phyloP scores from a whole-genome alignment of 2,113 vertebrate genomes.

The Odocoileus hemionus region DNA sequence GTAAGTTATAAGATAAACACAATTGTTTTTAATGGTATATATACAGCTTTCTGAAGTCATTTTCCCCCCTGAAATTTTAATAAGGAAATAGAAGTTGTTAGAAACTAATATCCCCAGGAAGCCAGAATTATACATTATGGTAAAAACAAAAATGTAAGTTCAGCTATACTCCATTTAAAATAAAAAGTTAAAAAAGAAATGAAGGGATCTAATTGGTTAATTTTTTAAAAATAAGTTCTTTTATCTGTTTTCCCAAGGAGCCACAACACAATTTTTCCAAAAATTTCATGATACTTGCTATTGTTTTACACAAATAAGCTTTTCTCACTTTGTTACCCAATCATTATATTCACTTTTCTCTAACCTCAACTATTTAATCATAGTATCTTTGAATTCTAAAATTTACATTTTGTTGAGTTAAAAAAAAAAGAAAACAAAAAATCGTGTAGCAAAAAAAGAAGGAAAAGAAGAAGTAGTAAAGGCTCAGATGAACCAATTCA shows the following conservation, averaged over 20 bases:
- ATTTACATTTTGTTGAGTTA: neutral
- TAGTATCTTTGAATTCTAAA: neutral
- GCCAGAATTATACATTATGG: neutral
- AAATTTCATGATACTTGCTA: neutral
- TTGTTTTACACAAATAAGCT: neutral
- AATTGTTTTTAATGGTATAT: neutral
- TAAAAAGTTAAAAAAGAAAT: neutral
- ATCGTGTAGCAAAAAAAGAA: neutral
- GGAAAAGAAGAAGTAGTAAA: neutral
- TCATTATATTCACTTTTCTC: neutral
- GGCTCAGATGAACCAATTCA: neutral
- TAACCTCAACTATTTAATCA: neutral
- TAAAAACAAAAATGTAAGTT: neutral
- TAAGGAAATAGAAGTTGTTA: neutral
- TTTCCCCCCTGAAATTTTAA: neutral
- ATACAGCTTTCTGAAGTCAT: neutral
- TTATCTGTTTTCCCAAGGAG: neutral
- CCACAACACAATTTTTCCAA: neutral
- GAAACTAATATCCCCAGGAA: neutral
- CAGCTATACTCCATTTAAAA: neutral
- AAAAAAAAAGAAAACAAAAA: neutral
- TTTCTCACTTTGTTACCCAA: neutral
- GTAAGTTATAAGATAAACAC: neutral
- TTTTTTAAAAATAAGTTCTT: neutral
- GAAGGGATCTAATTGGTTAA: neutral